These are phyloP conservation scores for Meandrina meandrites DNA, from an alignment of 92 coral and sea anemone species.

Conservation along the genomic window DNA sequence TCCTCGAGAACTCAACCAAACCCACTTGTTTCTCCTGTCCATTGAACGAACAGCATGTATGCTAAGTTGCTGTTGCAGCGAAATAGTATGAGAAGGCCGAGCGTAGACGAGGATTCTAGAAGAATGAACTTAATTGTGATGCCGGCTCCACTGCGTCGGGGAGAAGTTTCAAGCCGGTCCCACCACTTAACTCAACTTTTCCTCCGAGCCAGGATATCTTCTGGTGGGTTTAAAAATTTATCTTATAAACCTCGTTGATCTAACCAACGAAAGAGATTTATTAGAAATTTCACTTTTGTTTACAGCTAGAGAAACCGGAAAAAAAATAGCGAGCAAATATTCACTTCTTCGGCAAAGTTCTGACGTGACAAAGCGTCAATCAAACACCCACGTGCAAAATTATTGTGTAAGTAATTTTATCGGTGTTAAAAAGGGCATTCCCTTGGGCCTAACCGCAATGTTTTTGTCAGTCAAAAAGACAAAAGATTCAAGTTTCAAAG, in stretches of 20 bases:
- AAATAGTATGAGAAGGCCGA: slow-evolving; percentile 1
- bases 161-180: neutral
- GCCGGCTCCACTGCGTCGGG: neutral
- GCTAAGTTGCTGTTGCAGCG: slow-evolving; percentile 20
- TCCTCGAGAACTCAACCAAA: neutral
- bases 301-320: neutral
- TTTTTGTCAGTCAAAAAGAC: neutral
- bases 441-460: neutral
- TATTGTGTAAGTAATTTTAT: neutral
- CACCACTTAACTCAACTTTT: neutral
- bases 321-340: neutral
- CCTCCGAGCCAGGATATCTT: neutral
- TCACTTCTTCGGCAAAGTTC: neutral
- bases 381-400: neutral
- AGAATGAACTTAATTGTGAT: slow-evolving; percentile 16
- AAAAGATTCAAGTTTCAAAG: neutral
- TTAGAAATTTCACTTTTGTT: neutral
- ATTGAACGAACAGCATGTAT: slow-evolving; percentile 1
- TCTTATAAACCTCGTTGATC: neutral
- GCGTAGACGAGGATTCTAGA: slow-evolving; percentile 8
- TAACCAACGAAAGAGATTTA: neutral
- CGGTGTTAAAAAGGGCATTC: neutral
- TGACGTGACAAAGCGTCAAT: neutral
- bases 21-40: neutral
- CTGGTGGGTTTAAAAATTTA: slow-evolving; percentile 1